Evolutionary conservation across 1,140 invertebrate genomes (phyloP), one percentile per base, ranked within the genome.

Genomic region (Micrasema longulum): DNA sequence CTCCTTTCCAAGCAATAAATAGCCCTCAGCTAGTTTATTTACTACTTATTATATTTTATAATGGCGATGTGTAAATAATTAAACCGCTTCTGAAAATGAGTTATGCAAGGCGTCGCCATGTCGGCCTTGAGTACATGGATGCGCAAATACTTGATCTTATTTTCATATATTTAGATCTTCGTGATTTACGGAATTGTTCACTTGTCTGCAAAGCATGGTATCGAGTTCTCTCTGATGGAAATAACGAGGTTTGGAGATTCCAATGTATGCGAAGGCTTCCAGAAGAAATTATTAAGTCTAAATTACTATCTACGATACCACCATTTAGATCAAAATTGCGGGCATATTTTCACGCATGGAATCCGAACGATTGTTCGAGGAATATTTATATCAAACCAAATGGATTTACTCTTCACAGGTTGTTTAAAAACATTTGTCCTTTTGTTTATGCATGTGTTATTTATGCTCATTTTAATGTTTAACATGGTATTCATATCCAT

Each of bases 321-420:
- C 96, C 95, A 5, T 97, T 95, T 80, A 99, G 98, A 87, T 90
- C 94, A 10, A 99, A 99, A 87, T 86, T 99, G 60, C 89, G 96
- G 79, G 97, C 97, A 10, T 97, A 93, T 83, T 94, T 93, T 82
- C 95, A 98, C 85, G 93, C 97, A 1, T 99, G 97, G 97, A 99
- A 97, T 85, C 95, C 96, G 1, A 92, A 95, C 81, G 97, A 99
- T 81, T 98, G 96, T 81, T 99, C 97, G 18, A 89, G 95, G 79
- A 98, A 99, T 86, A 93, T 99, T 81, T 99, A 96, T 81, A 93
- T 99, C 60, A 98, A 98, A 87, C 90, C 95, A 18, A 98, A 98
- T 87, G 97, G 96, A 60, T 99, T 99, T 81, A 99, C 97, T 6
- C 86, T 99, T 75, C 97, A 99, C 86, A 90, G 95, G 85, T 83